Percentiles rank a stretch among this genome's conserved stretches.
Conservation (phyloP, 2,797 vertebrate species). For the Lepus oiostolus region DNA sequence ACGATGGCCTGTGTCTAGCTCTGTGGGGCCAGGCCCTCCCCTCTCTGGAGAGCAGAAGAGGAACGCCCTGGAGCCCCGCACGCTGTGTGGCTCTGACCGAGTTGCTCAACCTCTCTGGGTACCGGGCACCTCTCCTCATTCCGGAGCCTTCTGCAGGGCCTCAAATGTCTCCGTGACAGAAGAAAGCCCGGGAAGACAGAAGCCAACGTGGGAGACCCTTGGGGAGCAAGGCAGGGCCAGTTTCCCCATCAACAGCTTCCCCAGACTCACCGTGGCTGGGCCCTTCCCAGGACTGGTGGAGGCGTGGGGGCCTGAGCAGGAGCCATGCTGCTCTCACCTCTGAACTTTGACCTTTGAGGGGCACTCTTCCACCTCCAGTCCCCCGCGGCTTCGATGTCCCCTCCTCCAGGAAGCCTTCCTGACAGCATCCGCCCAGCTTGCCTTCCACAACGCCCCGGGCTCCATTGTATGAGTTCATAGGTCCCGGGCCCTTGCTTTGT, state of each 20-base stretch:
- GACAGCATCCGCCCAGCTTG: neutral
- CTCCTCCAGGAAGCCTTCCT: neutral
- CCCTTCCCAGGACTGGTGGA: neutral
- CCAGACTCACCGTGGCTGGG: too few relatives aligned
- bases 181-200: neutral
- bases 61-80: rapidly evolving
- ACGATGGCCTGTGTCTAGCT: constrained; percentile 68
- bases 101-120: neutral
- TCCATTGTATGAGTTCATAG: neutral
- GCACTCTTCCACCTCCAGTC: neutral
- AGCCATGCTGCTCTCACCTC: neutral
- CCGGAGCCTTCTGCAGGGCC: neutral
- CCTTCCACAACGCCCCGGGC: neutral
- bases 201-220: neutral
- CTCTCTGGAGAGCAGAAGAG: rapidly evolving
- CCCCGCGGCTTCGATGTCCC: neutral
- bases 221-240: neutral
- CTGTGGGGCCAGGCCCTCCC: too few relatives aligned
- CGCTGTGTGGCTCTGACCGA: neutral
- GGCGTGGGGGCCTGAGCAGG: neutral
- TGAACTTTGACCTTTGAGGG: neutral
- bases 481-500: neutral
- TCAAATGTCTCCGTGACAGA: neutral
- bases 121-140: neutral
- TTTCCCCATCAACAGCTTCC: neutral